Base-by-base conservation (phyloP, 2,113 vertebrate species). In the Oryzias javanicus region DNA sequence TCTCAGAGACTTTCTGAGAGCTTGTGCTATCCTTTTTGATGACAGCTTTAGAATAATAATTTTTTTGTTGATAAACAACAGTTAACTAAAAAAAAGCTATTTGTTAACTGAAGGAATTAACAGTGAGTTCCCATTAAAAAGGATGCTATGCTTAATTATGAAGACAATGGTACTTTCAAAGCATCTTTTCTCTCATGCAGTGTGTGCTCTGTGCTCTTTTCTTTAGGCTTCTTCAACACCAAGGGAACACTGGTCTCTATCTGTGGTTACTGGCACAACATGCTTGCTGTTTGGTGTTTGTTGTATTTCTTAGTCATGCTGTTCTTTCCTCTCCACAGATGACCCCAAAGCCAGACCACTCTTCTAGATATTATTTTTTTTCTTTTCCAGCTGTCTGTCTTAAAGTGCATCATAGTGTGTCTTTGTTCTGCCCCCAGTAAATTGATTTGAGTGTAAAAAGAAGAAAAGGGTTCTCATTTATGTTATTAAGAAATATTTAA, bases 1-100 rank as follows among this genome's bases (percentile, higher is more conserved):
- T 63, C 42, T 70, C 72, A 71, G 71, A 54, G 62, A 41, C 61
- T 72, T 15, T 18, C 74, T 50, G 68, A 68, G 53, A 74, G 65
- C 73, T 75, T 71, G 63, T 50, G 20, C 55, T 55, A 27, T 65
- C 40, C 45, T 57, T 44, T 63, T 68, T 80, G 76, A 82, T 67
- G 71, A 72, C 62, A 2, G 46, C 19, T 47, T 47, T 47, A n/a
- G n/a, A n/a, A n/a, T n/a, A n/a, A n/a, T n/a, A n/a, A 16, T 1
- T 19, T 46, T 46, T n/a, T 18, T 19, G 46, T 18, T 47, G 1
- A 47, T 47, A 47, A 12, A 47, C 19, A 4, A 10, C 46, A 18
- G 18, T 18, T 47, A 18, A 18, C 46, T 47, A 8, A 12, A 35
- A 35, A 35, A 35, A 6, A 8, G 4, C 8, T n/a, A 18, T 46